These are phyloP conservation scores for Polypterus senegalus DNA, from an alignment of 2,113 vertebrate species.

Conservation along the genomic window DNA sequence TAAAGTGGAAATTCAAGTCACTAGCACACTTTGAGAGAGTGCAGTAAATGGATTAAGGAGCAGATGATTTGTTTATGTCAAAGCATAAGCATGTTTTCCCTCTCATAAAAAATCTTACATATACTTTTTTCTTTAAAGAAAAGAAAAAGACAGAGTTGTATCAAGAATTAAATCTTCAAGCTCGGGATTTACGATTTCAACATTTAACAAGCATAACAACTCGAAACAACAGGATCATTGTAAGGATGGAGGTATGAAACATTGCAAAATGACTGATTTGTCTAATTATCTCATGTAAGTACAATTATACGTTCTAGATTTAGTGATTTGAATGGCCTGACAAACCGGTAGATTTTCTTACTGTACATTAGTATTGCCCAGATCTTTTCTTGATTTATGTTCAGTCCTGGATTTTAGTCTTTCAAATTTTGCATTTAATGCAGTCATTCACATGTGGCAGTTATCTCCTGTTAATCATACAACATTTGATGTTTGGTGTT, in stretches of 20 bases:
- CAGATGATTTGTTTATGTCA: neutral
- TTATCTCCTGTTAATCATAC: too few species aligned
- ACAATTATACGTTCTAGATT: too few species aligned
- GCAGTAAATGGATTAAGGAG: neutral
- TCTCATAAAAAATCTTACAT: neutral
- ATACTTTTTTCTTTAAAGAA: slow-evolving; percentile 42
- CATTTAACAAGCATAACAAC: slow-evolving; percentile 74
- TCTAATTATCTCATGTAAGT: too few species aligned
- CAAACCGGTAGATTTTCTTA: too few species aligned
- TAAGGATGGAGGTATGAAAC: slow-evolving; percentile 78
- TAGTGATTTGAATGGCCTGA: too few species aligned
- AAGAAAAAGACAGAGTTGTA: slow-evolving; percentile 89
- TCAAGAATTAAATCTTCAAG: slow-evolving; percentile 86
- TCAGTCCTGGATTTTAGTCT: too few species aligned
- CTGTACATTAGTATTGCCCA: too few species aligned
- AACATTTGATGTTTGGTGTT: too few species aligned
- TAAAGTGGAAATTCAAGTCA: neutral
- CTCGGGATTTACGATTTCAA: slow-evolving; percentile 87
- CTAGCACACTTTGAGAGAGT: neutral
- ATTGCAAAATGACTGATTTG: too few species aligned
- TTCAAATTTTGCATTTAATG: too few species aligned
- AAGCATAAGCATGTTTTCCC: neutral
- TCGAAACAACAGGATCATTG: slow-evolving; percentile 82
- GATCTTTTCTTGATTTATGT: too few species aligned
- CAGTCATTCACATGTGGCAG: too few species aligned